These are phyloP conservation scores for Setipinna tenuifilis DNA, from an alignment of 2,797 vertebrate genomes.

Conservation along the genomic window DNA sequence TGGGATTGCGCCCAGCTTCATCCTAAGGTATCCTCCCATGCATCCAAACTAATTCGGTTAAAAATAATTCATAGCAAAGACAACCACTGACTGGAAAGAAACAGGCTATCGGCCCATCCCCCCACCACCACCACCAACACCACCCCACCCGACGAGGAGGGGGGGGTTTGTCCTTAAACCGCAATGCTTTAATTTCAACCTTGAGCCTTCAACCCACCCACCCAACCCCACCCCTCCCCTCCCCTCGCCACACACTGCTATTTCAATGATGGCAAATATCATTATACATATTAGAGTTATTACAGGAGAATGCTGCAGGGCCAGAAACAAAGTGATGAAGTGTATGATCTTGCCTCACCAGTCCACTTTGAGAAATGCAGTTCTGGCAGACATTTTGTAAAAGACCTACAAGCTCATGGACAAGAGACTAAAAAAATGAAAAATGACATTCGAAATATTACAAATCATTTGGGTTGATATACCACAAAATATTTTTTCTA, in stretches of 20 bases:
- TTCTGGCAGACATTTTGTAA: conserved; percentile 58
- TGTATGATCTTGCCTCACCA: conserved; percentile 64
- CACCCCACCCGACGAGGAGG: not conserved
- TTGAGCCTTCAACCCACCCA: conserved; percentile 47
- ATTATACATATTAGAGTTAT: conserved; percentile 65
- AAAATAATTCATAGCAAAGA: conserved; percentile 71
- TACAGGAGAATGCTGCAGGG: conserved; percentile 48
- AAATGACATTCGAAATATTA: not conserved
- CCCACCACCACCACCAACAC: not conserved
- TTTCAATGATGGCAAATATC: conserved; percentile 64
- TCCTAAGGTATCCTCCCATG: conserved; percentile 61
- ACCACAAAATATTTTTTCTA: not conserved
- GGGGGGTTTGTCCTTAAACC: conserved; percentile 60
- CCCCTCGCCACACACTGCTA: not conserved
- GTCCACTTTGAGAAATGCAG: conserved; percentile 64
- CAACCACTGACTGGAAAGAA: conserved; percentile 57
- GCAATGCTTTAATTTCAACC: conserved; percentile 67
- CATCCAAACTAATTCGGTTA: conserved; percentile 71
- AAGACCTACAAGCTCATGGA: conserved; percentile 32
- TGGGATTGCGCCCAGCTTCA: conserved; percentile 73
- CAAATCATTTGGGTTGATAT: not conserved
- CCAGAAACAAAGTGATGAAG: conserved; percentile 68
- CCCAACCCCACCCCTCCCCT: conserved; percentile 42
- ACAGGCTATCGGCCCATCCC: not conserved
- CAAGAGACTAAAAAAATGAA: not conserved